Evolutionary conservation across 2,113 vertebrate species (phyloP).

Genomic region (Rousettus leschenaultii): DNA sequence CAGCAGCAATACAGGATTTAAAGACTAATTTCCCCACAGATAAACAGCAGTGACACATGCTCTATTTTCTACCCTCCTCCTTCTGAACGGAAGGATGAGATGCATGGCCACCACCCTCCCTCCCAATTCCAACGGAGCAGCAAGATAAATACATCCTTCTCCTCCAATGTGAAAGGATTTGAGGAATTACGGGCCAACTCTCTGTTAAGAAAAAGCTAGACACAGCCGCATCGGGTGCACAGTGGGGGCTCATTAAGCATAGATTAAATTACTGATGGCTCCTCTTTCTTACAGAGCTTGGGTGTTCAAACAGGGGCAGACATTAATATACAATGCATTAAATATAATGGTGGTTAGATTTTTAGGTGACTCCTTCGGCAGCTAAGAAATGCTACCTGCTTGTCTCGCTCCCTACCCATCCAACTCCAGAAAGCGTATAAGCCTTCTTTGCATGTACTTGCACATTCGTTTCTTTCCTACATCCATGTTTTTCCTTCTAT

Average conservation of each 20-base stretch:
- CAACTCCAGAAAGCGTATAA: background rate
- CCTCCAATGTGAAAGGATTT: slow-evolving; percentile 24
- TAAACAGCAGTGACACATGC: slow-evolving; percentile 55
- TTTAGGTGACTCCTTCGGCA: slow-evolving; percentile 50
- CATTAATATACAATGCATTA: slow-evolving; percentile 21
- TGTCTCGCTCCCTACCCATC: background rate
- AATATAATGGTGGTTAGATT: slow-evolving; percentile 54
- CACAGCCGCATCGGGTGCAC: background rate
- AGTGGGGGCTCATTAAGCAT: background rate
- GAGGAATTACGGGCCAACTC: slow-evolving; percentile 43
- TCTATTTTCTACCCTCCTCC: slow-evolving; percentile 13
- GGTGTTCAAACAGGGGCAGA: background rate
- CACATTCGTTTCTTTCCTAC: background rate
- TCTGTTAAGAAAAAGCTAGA: background rate
- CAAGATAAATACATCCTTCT: background rate
- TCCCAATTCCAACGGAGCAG: slow-evolving; percentile 35
- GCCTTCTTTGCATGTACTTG: background rate
- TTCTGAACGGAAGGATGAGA: slow-evolving; percentile 33
- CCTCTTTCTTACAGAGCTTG: background rate
- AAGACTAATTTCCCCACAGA: slow-evolving; percentile 55
- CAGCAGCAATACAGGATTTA: slow-evolving; percentile 54
- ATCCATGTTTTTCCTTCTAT: background rate
- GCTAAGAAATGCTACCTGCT: background rate
- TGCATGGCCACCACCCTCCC: background rate
- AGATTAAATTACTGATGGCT: background rate